phyloP scores from a whole-genome alignment of 1,140 invertebrate species.

The Lepeophtheirus salmonis region DNA sequence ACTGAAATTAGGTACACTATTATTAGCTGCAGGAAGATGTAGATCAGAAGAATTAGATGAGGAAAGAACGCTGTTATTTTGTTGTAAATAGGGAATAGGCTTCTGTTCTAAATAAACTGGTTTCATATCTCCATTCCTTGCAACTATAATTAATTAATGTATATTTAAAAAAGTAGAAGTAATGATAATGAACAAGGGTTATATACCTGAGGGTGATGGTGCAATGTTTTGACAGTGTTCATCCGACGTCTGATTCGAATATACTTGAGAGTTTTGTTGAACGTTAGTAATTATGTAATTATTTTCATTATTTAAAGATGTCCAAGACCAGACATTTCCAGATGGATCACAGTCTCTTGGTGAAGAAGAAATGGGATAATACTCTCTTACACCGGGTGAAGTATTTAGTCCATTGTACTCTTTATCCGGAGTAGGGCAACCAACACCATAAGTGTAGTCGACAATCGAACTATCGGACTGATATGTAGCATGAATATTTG shows the following conservation, averaged over 20 bases:
- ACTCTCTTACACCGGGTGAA: background rate
- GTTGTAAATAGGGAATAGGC: conserved; percentile 17
- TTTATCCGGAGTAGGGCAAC: background rate
- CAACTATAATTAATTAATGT: background rate
- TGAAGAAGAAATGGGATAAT: background rate
- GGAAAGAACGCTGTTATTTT: background rate
- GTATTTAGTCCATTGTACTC: background rate
- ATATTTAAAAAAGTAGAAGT: background rate
- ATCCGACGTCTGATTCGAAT: background rate
- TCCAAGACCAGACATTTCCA: background rate
- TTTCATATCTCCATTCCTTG: background rate
- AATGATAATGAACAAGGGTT: background rate
- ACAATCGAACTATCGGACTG: background rate
- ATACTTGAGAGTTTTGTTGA: background rate
- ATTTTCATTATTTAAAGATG: background rate
- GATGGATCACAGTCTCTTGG: background rate
- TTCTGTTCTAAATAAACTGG: conserved; percentile 1
- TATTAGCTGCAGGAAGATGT: background rate
- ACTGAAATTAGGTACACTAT: background rate
- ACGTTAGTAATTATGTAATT: background rate
- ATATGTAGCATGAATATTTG: background rate
- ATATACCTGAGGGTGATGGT: background rate
- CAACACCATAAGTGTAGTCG: background rate
- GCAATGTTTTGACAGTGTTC: background rate
- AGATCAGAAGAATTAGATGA: background rate